Conservation (phyloP, 2,888 invertebrate species). For the Drosophila rellima region DNA sequence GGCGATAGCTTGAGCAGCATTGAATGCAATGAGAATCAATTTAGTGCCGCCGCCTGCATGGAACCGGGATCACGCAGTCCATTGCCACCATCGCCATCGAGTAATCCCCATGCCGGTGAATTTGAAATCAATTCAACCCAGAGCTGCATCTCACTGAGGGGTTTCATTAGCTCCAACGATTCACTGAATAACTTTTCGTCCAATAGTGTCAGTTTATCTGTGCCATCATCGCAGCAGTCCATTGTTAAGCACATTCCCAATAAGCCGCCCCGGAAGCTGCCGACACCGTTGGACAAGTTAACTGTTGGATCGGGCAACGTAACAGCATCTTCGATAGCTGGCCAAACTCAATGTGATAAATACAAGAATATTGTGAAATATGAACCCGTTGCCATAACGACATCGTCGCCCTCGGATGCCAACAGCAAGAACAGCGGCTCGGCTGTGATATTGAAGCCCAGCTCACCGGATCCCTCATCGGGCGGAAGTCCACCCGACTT, state of each 20-base stretch:
- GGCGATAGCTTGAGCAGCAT: constrained; percentile 89
- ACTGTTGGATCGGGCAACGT: neutral
- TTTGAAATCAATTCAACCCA: constrained; percentile 84
- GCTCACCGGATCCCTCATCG: constrained; percentile 69
- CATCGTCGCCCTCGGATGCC: constrained; percentile 78
- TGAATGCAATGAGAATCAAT: constrained; percentile 91
- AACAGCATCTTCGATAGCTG: constrained; percentile 3
- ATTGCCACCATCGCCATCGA: constrained; percentile 89
- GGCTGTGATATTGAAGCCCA: constrained; percentile 82
- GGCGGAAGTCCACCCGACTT: constrained; percentile 72
- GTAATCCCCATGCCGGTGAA: constrained; percentile 79
- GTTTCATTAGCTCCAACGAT: constrained; percentile 84
- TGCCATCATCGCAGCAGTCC: constrained; percentile 30
- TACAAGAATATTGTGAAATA: constrained; percentile 84
- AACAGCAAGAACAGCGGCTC: constrained; percentile 79
- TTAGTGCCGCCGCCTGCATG: constrained; percentile 91
- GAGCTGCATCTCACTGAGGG: constrained; percentile 81
- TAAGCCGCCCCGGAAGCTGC: constrained; percentile 85
- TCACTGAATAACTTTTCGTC: constrained; percentile 82
- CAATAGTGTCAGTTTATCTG: constrained; percentile 46
- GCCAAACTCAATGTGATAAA: constrained; percentile 80
- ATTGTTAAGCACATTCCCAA: constrained; percentile 82
- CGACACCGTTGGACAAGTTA: constrained; percentile 62
- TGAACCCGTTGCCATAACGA: constrained; percentile 85
- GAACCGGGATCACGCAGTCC: constrained; percentile 94